phyloP scores from a whole-genome alignment of 1,140 invertebrate species.

The Meloidogyne chitwoodi region DNA sequence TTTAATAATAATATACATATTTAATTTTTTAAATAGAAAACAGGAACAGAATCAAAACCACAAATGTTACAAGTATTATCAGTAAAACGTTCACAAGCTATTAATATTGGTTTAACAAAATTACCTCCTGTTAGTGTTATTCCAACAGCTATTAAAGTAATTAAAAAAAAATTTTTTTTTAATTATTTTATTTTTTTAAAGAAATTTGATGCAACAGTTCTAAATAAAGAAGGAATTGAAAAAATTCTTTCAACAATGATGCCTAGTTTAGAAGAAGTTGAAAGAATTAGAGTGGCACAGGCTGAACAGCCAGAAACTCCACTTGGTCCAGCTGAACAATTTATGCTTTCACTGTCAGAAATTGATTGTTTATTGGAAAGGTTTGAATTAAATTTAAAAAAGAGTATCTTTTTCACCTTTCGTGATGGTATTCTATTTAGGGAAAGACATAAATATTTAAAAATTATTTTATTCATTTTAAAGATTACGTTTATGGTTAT shows the following conservation, averaged over 20 bases:
- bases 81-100: constrained; percentile 94
- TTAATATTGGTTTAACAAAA: constrained; percentile 99
- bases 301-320: constrained; percentile 87
- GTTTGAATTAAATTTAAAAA: too few relatives aligned
- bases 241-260: constrained; percentile 91
- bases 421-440: too few relatives aligned
- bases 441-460: too few relatives aligned
- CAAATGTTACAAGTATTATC: constrained; percentile 92
- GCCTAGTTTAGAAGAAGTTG: constrained; percentile 90
- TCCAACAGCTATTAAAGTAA: constrained; percentile 78
- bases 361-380: constrained; percentile 85
- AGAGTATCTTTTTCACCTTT: too few relatives aligned
- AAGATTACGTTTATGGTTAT: constrained; percentile 91
- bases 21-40: constrained; percentile 40
- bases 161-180: neutral
- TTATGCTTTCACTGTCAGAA: constrained; percentile 86
- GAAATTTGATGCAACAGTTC: constrained; percentile 97
- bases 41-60: constrained; percentile 75
- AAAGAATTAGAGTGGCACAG: constrained; percentile 90
- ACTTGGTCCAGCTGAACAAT: constrained; percentile 93
- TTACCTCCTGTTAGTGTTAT: constrained; percentile 88
- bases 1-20: constrained; percentile 9
- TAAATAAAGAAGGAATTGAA: constrained; percentile 82
- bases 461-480: too few relatives aligned
- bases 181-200: constrained; percentile 63